phyloP scores from a whole-genome alignment of 2,888 invertebrate species.

The Unio pictorum region DNA sequence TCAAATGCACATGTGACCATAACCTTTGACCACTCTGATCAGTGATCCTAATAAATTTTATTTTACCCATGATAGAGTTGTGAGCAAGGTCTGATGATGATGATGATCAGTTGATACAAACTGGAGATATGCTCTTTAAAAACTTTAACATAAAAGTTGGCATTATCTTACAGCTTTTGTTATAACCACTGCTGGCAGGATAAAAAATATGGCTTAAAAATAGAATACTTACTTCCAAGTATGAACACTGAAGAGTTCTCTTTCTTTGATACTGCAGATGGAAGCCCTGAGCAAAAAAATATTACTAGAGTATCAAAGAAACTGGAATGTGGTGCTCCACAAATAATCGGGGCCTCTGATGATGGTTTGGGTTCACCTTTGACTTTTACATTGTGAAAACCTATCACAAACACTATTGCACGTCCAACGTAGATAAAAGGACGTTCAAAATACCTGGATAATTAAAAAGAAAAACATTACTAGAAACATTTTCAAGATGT shows the following conservation, averaged over 20 bases:
- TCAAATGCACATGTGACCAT: no score
- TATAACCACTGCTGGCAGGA: no score
- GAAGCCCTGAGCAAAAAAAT: constrained; percentile 42
- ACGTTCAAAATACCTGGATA: constrained; percentile 35
- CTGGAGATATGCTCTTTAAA: no score
- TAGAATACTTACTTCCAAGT: constrained; percentile 67
- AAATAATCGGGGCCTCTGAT: constrained; percentile 76
- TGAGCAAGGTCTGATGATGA: no score
- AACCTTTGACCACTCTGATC: no score
- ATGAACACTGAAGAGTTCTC: constrained; percentile 32
- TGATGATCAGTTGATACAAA: no score
- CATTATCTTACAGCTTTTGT: no score
- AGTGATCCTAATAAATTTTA: no score
- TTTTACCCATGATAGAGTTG: no score
- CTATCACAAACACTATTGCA: constrained; percentile 38
- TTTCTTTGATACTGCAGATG: constrained; percentile 47
- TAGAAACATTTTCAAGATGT: background rate
- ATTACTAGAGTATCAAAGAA: constrained; percentile 84
- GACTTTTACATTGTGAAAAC: constrained; percentile 54
- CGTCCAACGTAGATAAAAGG: constrained; percentile 43
- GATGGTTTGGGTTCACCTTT: constrained; percentile 40
- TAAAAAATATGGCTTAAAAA: no score
- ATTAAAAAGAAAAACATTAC: background rate
- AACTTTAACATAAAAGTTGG: no score
- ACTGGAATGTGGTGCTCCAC: constrained; percentile 90